Base-by-base conservation (phyloP, 2,888 invertebrate genomes). In the Folsomia candida region DNA sequence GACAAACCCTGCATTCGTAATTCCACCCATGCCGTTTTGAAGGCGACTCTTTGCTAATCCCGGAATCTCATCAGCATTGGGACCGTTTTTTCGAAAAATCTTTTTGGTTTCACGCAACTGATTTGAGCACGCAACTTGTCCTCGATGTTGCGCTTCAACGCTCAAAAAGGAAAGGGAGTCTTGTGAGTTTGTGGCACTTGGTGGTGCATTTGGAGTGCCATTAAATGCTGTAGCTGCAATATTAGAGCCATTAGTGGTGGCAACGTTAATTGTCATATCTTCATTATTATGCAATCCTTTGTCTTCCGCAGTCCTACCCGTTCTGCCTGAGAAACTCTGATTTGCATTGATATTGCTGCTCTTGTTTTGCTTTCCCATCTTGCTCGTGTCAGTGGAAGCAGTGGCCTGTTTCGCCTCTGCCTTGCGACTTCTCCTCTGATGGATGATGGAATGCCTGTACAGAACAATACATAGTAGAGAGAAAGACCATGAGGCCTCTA, bases 371-470 rank as follows among this genome's bases (percentile, higher is more conserved):
- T n/a, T n/a, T n/a, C n/a, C n/a, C n/a, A n/a, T n/a, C n/a, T n/a
- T n/a, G n/a, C n/a, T n/a, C n/a, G n/a, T n/a, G n/a, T n/a, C n/a
- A n/a, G n/a, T n/a, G n/a, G n/a, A n/a, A n/a, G n/a, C n/a, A n/a
- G n/a, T n/a, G n/a, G n/a, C n/a, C n/a, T 69, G 24, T 72, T 69
- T 4, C 62, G 59, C 28, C 72, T 57, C n/a, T n/a, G n/a, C 58
- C 70, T 76, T 51, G 59, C 72, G 28, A 25, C 28, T 54, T 60
- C 71, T 71, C 64, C 66, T 25, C 25, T 71, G 68, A 64, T 79
- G 76, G 67, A 85, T 81, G n/a, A 80, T 28, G 24, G 73, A 71
- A 66, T 82, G 82, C n/a, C n/a, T n/a, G n/a, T n/a, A n/a, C n/a
- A n/a, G n/a, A n/a, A n/a, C n/a, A n/a, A n/a, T n/a, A n/a, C n/a